Conservation (phyloP, 2,797 vertebrate genomes). For the Kryptolebias ocellatus region DNA sequence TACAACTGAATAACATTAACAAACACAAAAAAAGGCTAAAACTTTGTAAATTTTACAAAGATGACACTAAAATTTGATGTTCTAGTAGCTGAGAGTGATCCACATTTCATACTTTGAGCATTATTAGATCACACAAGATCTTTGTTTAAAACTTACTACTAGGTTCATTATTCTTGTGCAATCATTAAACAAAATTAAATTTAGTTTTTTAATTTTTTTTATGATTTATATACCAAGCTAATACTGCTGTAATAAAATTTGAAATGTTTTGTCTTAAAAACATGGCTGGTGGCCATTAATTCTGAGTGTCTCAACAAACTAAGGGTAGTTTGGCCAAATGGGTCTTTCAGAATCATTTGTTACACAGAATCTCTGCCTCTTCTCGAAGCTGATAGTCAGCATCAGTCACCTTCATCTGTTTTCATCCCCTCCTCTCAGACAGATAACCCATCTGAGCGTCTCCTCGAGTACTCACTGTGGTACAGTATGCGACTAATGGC, state of each 20-base stretch:
- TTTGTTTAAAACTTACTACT: too few species aligned
- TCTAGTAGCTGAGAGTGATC: too few species aligned
- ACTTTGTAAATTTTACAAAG: too few species aligned
- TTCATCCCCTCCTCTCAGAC: slow-evolving; percentile 47
- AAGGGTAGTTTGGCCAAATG: background rate
- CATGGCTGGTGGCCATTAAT: background rate
- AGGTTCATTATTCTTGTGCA: background rate
- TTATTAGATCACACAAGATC: too few species aligned
- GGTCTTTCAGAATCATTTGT: slow-evolving; percentile 15
- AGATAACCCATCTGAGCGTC: slow-evolving; percentile 43
- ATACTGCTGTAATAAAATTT: background rate
- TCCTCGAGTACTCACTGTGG: slow-evolving; percentile 43
- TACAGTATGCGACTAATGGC: slow-evolving; percentile 52
- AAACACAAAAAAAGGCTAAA: too few species aligned
- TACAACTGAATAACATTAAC: too few species aligned
- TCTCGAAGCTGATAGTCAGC: slow-evolving; percentile 6
- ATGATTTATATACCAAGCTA: background rate
- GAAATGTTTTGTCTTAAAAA: background rate
- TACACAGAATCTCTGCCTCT: background rate
- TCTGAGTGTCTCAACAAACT: slow-evolving; percentile 5
- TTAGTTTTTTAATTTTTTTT: background rate
- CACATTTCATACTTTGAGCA: too few species aligned
- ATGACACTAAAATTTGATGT: too few species aligned
- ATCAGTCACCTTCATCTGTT: slow-evolving; percentile 51
- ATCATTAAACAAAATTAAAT: background rate